These are phyloP conservation scores for Tipula unca DNA, from an alignment of 2,888 invertebrate genomes.

Conservation along the genomic window DNA sequence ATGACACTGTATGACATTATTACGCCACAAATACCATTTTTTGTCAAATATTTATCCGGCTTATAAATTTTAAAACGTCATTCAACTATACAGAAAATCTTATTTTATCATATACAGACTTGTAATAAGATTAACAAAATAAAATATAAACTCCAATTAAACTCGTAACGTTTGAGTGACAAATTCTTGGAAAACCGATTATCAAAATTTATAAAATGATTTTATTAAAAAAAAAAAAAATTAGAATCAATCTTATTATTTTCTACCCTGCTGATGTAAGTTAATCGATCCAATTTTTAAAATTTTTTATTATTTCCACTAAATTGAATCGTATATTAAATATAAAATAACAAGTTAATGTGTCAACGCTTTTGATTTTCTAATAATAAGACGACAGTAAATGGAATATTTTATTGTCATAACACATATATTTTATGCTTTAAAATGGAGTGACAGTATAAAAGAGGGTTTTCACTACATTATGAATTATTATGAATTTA, in stretches of 20 bases:
- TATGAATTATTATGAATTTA: too few species aligned
- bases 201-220: background rate
- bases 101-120: background rate
- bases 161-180: background rate
- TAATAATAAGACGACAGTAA: background rate
- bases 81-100: background rate
- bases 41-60: background rate
- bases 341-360: background rate
- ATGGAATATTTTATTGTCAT: too few species aligned
- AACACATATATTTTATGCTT: too few species aligned
- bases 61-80: background rate
- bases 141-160: too few species aligned
- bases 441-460: too few species aligned
- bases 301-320: background rate
- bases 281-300: background rate
- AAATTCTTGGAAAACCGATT: background rate
- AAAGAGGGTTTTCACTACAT: too few species aligned
- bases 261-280: background rate
- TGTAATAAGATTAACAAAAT: background rate
- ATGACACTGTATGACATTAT: background rate
- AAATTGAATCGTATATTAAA: background rate
- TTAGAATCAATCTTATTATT: background rate
- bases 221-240: background rate
- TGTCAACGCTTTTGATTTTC: background rate
- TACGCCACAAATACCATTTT: background rate